Conservation (phyloP, 1,140 invertebrate genomes). For the Drosophila nikananu region DNA sequence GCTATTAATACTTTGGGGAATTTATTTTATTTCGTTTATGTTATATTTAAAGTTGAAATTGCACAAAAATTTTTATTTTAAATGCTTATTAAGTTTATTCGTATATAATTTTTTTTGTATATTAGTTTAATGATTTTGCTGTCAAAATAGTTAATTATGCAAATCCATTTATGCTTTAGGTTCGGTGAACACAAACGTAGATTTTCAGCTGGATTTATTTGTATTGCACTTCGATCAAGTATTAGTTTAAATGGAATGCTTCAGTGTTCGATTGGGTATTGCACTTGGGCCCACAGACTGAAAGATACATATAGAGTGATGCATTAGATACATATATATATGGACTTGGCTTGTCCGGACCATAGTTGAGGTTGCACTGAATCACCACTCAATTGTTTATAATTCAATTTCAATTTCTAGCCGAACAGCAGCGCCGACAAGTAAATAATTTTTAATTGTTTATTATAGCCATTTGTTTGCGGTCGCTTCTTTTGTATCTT, state of each 20-base stretch:
- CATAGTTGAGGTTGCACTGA: constrained; percentile 47
- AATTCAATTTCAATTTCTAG: constrained; percentile 32
- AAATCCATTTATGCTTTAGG: constrained; percentile 17
- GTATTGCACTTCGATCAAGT: constrained; percentile 53
- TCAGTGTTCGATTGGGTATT: constrained; percentile 54
- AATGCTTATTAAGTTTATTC: constrained; percentile 41
- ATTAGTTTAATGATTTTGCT: constrained; percentile 17
- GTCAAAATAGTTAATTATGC: constrained; percentile 21
- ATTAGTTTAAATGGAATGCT: constrained; percentile 36
- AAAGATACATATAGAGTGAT: constrained; percentile 24
- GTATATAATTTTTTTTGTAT: not conserved
- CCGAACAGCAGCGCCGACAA: constrained; percentile 10
- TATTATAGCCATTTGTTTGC: constrained; percentile 36
- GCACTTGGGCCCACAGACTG: constrained; percentile 59
- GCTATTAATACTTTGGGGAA: constrained; percentile 10
- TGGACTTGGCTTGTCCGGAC: constrained; percentile 1
- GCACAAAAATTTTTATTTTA: constrained; percentile 42
- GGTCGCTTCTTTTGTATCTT: constrained; percentile 19
- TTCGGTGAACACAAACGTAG: constrained; percentile 43
- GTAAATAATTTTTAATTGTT: constrained; percentile 45
- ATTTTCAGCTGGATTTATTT: constrained; percentile 37
- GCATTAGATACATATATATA: constrained; percentile 9
- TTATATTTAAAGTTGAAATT: constrained; percentile 35
- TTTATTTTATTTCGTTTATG: constrained; percentile 3
- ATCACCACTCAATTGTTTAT: constrained; percentile 37